These are phyloP conservation scores for Pocillopora grandis DNA, from an alignment of 92 coral and sea anemone species.

Conservation along the genomic window DNA sequence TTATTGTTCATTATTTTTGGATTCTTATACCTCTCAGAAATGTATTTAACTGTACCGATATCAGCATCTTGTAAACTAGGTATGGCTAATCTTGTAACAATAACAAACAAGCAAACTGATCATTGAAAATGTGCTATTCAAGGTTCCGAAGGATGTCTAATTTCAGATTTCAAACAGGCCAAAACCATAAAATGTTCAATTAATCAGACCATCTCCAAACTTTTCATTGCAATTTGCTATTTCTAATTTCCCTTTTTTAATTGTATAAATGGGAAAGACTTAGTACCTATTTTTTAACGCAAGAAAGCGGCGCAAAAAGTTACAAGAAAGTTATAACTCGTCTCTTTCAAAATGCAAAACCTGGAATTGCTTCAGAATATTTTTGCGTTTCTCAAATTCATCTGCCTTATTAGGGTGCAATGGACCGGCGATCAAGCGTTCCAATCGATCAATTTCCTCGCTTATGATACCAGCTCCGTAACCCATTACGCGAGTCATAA, in stretches of 20 bases:
- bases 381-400: constrained; percentile 87
- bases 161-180: too few relatives aligned
- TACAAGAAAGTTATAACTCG: constrained; percentile 60
- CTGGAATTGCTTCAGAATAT: constrained; percentile 87
- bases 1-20: too few relatives aligned
- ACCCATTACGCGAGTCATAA: constrained; percentile 72
- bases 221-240: too few relatives aligned
- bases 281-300: not conserved
- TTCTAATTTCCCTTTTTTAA: too few relatives aligned
- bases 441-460: constrained; percentile 84
- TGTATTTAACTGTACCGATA: too few relatives aligned
- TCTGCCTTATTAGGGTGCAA: constrained; percentile 91
- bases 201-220: too few relatives aligned
- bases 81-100: not conserved
- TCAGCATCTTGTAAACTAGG: not conserved
- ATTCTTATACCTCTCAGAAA: too few relatives aligned
- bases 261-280: not conserved
- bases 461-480: constrained; percentile 72
- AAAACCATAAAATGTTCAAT: too few relatives aligned
- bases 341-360: constrained; percentile 85
- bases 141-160: too few relatives aligned
- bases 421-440: constrained; percentile 89
- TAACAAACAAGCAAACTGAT: not conserved
- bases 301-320: not conserved
- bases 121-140: not conserved